Evolutionary conservation across 2,113 vertebrate genomes (phyloP), one percentile per base, ranked within the genome.

Genomic region (Gorsachius goisagi): DNA sequence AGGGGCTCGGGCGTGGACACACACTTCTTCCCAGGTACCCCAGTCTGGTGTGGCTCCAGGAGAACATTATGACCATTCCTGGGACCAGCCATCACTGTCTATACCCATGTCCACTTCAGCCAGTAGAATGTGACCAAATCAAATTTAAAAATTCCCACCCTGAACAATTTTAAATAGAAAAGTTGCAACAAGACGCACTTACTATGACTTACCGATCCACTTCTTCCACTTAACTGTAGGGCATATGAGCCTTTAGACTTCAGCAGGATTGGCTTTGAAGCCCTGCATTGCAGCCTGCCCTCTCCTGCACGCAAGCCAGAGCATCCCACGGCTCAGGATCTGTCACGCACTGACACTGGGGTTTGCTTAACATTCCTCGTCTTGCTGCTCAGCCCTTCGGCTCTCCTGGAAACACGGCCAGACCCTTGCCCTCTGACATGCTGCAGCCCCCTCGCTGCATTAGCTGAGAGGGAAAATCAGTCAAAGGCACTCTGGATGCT

Each of bases 351-450:
- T 21, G 52, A 56, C 45, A 28, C 39, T 7, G 5, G 30, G 24
- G 20, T 44, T 55, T 77, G 41, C 50, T 92, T 47, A 44, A 41
- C 30, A 33, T 47, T 82, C 22, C 74, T 72, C 1, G 1, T 64
- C 44, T 30, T 39, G 44, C 74, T 71, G 69, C 88, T 60, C 88
- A 93, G 77, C 69, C 35, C 56, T 63, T 87, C 0, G 0, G 39
- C 73, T 75, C 0, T 55, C 33, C 55, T 45, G 50, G 69, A 80
- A 71, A 13, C 15, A n/a, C 0, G 0, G 69, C 37, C 66, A 91
- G 81, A 1, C 35, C 81, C 60, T 30, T 62, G 58, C 53, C 45
- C 83, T 93, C 45, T 53, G 52, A 37, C 35, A 39, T 11, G n/a
- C 85, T 87, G 66, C 78, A 72, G 73, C 52, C 41, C 35, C 60